Conservation (phyloP, 2,797 vertebrate species). For the Paedocypris micromegethes region DNA sequence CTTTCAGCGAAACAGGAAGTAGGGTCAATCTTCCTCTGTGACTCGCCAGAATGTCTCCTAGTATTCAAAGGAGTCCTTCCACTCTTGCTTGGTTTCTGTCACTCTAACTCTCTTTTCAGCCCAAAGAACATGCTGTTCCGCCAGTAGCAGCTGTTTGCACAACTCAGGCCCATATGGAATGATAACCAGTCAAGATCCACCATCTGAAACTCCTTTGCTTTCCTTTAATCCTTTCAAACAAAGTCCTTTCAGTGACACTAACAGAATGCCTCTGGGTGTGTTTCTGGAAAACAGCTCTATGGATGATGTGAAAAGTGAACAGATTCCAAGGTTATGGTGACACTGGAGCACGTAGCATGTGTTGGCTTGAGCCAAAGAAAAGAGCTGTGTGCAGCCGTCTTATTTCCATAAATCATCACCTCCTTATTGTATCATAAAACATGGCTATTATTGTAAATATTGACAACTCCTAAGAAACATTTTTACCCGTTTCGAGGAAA, state of each 20-base stretch:
- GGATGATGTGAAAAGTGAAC: slow-evolving; percentile 25
- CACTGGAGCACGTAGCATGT: slow-evolving; percentile 1
- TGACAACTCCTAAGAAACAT: too few species aligned
- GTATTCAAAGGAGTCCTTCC: slow-evolving; percentile 50
- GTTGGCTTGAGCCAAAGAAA: background rate
- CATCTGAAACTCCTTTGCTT: slow-evolving; percentile 37
- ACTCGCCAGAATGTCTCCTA: slow-evolving; percentile 49
- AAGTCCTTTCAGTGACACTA: slow-evolving; percentile 10
- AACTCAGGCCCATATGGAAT: slow-evolving; percentile 47
- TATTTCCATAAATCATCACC: too few species aligned
- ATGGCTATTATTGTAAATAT: too few species aligned
- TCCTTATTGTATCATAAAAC: too few species aligned
- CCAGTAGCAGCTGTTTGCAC: slow-evolving; percentile 54
- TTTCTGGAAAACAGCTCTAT: background rate
- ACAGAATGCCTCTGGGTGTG: slow-evolving; percentile 20
- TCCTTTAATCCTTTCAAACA: slow-evolving; percentile 32
- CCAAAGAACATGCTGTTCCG: slow-evolving; percentile 57
- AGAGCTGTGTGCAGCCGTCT: too few species aligned
- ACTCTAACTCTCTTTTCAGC: slow-evolving; percentile 53
- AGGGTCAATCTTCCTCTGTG: slow-evolving; percentile 30
- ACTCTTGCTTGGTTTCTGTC: slow-evolving; percentile 58
- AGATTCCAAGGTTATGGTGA: slow-evolving; percentile 15
- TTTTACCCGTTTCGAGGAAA: too few species aligned
- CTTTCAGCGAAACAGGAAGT: slow-evolving; percentile 37
- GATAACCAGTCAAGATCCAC: slow-evolving; percentile 38